These are phyloP conservation scores for Ctenodactylus gundi DNA, from an alignment of 2,113 vertebrate genomes.

Conservation along the genomic window DNA sequence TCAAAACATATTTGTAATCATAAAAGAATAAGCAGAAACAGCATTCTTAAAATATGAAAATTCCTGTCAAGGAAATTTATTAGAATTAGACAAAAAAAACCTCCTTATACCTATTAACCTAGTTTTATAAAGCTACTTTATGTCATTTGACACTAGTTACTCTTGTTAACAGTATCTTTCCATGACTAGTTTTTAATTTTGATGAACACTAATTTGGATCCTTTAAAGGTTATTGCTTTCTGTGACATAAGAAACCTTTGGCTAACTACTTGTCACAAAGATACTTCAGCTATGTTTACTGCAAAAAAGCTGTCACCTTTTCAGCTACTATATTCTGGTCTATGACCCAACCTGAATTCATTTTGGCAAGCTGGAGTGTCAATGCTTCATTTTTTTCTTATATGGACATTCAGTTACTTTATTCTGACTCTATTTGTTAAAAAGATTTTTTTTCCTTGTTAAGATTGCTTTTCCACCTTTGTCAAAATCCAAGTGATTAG, in stretches of 20 bases:
- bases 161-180: not conserved
- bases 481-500: not conserved
- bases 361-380: not conserved
- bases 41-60: constrained; percentile 35
- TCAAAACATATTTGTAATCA: not conserved
- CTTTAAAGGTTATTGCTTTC: constrained; percentile 22
- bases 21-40: constrained; percentile 20
- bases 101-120: not conserved
- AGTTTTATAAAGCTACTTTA: not conserved
- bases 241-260: constrained; percentile 15
- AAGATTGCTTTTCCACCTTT: not conserved
- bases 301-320: not conserved
- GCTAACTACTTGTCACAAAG: not conserved
- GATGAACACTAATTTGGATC: not conserved
- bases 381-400: not conserved
- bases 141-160: not conserved
- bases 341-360: not conserved
- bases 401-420: not conserved
- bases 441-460: not conserved
- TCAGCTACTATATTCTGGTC: not conserved
- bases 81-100: constrained; percentile 38
- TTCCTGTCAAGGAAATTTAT: constrained; percentile 7
- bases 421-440: not conserved
- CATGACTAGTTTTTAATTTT: constrained; percentile 14
- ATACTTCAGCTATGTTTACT: not conserved